phyloP scores from a whole-genome alignment of 2,888 invertebrate species.

The Temnothorax ravouxi region DNA sequence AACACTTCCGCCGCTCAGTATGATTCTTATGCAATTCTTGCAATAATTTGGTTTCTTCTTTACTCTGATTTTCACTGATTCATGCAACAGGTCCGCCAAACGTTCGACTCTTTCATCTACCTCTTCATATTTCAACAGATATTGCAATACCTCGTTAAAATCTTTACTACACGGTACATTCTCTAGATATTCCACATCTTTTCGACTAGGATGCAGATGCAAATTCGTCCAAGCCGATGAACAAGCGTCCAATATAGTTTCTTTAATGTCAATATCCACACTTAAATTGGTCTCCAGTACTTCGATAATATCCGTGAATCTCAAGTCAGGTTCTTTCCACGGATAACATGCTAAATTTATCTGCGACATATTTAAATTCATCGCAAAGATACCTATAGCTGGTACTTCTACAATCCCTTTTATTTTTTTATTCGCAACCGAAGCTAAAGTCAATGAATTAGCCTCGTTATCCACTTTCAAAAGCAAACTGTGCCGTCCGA shows the following conservation, averaged over 20 bases:
- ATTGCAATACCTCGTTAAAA: conserved; percentile 83
- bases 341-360: conserved; percentile 86
- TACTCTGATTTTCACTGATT: conserved; percentile 89
- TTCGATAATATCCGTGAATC: conserved; percentile 82
- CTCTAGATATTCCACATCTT: conserved; percentile 76
- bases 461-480: conserved; percentile 87
- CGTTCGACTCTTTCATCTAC: conserved; percentile 86
- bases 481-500: conserved; percentile 95
- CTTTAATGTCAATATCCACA: conserved; percentile 80
- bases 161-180: conserved; percentile 77
- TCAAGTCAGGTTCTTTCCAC: conserved; percentile 84
- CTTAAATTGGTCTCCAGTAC: conserved; percentile 82
- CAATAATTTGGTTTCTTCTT: conserved; percentile 89
- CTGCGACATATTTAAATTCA: conserved; percentile 85
- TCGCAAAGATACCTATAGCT: conserved; percentile 88
- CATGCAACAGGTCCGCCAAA: conserved; percentile 87
- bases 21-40: conserved; percentile 87
- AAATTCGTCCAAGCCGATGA: conserved; percentile 65
- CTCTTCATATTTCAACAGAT: conserved; percentile 84
- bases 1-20: conserved; percentile 64
- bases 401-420: conserved; percentile 89
- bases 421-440: conserved; percentile 86
- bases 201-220: conserved; percentile 80
- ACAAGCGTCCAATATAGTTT: conserved; percentile 69
- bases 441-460: conserved; percentile 75